Conservation (phyloP, 1,140 invertebrate genomes). For the Neodiprion pinetum region DNA sequence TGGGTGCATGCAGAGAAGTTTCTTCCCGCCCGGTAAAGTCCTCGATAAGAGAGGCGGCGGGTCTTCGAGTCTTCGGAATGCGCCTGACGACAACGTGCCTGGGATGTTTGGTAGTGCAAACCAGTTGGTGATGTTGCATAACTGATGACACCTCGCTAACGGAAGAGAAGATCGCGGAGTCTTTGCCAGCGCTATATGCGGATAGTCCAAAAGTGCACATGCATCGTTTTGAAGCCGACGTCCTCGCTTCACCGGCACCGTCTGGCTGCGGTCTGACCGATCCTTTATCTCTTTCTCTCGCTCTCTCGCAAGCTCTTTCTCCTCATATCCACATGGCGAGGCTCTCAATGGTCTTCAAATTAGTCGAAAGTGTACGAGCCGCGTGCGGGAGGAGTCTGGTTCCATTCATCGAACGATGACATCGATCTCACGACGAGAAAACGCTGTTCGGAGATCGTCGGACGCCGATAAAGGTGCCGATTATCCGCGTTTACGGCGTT, state of each 20-base stretch:
- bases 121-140: slow-evolving; percentile 7
- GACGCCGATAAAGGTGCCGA: no score
- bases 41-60: background rate
- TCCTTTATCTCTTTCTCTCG: background rate
- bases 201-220: slow-evolving; percentile 2
- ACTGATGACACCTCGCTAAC: background rate
- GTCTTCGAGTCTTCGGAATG: background rate
- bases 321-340: no score
- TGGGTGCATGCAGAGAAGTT: background rate
- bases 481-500: no score
- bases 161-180: background rate
- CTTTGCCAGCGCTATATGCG: slow-evolving; percentile 4
- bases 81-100: background rate
- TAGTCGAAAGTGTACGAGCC: no score
- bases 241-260: background rate
- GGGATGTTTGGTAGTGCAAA: slow-evolving; percentile 7
- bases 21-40: background rate
- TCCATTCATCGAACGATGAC: no score
- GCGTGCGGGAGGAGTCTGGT: no score
- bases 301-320: background rate
- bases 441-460: no score
- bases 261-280: background rate
- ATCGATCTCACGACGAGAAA: no score
- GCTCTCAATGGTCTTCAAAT: no score
- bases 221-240: background rate